These are phyloP conservation scores for Latrodectus hesperus DNA, from an alignment of 2,888 invertebrate species.

Conservation along the genomic window DNA sequence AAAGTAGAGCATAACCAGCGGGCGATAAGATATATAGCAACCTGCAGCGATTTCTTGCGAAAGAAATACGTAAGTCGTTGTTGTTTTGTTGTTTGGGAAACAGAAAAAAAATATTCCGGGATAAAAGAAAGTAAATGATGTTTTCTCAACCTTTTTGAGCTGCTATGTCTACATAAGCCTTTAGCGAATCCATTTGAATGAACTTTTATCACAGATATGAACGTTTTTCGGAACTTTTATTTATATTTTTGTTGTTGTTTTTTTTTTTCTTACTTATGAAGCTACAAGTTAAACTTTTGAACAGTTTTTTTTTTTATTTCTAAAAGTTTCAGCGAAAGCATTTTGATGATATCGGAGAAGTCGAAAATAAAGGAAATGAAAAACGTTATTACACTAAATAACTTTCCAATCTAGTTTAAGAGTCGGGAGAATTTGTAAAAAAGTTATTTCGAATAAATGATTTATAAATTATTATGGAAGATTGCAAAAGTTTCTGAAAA, in stretches of 20 bases:
- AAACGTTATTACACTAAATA: too few relatives aligned
- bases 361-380: too few relatives aligned
- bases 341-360: too few relatives aligned
- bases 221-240: conserved; percentile 24
- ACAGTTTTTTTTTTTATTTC: too few relatives aligned
- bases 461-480: too few relatives aligned
- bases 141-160: conserved; percentile 33
- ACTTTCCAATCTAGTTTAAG: too few relatives aligned
- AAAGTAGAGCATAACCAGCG: conserved; percentile 22
- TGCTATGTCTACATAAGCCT: conserved; percentile 30
- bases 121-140: conserved; percentile 53
- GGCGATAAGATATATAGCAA: conserved; percentile 57
- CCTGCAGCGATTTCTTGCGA: conserved; percentile 36
- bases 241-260: neutral
- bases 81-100: conserved; percentile 34
- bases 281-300: conserved; percentile 6
- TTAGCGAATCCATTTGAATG: conserved; percentile 30
- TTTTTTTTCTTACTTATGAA: neutral
- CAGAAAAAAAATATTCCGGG: conserved; percentile 27
- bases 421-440: too few relatives aligned
- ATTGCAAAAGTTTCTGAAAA: too few relatives aligned
- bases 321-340: too few relatives aligned
- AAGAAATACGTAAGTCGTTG: conserved; percentile 12
- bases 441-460: too few relatives aligned
- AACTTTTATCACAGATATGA: conserved; percentile 37